A percentile compares a stretch with the other conserved stretches of the same genome.
Evolutionary conservation across 23 tunicate genomes (phyloP).

Genomic region (Ciona savignyi): DNA sequence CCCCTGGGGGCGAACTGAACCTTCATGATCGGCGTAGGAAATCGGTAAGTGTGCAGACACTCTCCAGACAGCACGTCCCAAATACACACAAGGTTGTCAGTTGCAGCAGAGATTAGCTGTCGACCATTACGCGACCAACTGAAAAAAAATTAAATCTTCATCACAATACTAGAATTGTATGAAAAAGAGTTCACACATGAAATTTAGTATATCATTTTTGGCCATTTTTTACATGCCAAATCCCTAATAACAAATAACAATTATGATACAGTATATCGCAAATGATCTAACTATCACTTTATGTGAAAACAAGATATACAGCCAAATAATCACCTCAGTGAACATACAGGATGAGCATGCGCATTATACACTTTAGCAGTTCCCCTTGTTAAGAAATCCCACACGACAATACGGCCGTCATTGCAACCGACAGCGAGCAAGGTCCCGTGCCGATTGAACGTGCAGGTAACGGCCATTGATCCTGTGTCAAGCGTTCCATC

Average conservation of each 20-base stretch:
- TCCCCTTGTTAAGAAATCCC: constrained; percentile 97
- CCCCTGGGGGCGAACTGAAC: constrained; percentile 89
- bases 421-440: constrained; percentile 97
- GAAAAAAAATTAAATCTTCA: too few relatives aligned
- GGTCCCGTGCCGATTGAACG: constrained; percentile 94
- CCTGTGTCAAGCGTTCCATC: constrained; percentile 97
- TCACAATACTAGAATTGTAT: too few relatives aligned
- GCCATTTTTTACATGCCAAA: too few relatives aligned
- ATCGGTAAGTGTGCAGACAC: constrained; percentile 77
- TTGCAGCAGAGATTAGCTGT: constrained; percentile 85
- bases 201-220: too few relatives aligned
- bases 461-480: constrained; percentile 85
- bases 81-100: constrained; percentile 87
- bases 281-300: too few relatives aligned
- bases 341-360: constrained; percentile 94
- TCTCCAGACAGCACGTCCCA: constrained; percentile 98
- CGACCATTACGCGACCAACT: constrained; percentile 92
- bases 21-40: constrained; percentile 74
- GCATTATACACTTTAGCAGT: constrained; percentile 93
- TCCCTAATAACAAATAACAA: too few relatives aligned
- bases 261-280: too few relatives aligned
- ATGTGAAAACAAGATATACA: neutral
- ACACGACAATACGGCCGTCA: constrained; percentile 97
- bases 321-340: constrained; percentile 25
- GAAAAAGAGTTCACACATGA: too few relatives aligned